Conservation (phyloP, 92 coral and sea anemone species). For the Hydrozoanthus gracilis region DNA sequence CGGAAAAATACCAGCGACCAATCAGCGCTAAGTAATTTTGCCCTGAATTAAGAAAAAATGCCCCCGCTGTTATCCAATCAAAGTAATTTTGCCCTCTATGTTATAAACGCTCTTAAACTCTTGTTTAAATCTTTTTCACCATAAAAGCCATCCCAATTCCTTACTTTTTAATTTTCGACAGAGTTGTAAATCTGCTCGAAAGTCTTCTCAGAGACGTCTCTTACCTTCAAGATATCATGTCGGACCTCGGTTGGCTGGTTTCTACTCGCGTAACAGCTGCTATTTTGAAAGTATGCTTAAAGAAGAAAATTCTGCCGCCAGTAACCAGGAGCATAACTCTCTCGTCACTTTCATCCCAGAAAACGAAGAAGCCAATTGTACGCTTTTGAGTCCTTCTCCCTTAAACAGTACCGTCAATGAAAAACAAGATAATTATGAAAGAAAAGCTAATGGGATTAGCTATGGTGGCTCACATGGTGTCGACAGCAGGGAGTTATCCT, state of each 20-base stretch:
- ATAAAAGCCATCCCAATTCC: no score
- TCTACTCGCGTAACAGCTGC: slow-evolving; percentile 48
- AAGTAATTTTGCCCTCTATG: no score
- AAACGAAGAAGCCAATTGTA: not conserved
- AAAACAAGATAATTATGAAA: not conserved
- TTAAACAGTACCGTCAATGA: not conserved
- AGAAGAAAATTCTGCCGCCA: not conserved
- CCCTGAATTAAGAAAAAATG: no score
- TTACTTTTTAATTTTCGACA: not conserved
- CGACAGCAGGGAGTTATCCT: not conserved
- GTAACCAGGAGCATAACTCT: not conserved
- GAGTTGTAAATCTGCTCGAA: slow-evolving; percentile 7
- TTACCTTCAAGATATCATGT: slow-evolving; percentile 22
- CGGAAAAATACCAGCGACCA: no score
- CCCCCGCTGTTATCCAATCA: no score
- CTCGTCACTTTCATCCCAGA: not conserved
- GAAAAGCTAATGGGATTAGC: no score
- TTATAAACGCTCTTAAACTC: no score
- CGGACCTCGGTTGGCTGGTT: slow-evolving; percentile 68
- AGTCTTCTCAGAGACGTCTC: slow-evolving; percentile 2
- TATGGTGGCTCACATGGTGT: not conserved
- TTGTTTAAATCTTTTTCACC: no score
- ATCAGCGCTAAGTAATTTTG: no score
- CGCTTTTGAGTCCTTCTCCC: not conserved
- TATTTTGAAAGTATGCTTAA: slow-evolving; percentile 19